These are phyloP conservation scores for Condylura cristata DNA, from an alignment of 2,113 vertebrate species.

Conservation along the genomic window DNA sequence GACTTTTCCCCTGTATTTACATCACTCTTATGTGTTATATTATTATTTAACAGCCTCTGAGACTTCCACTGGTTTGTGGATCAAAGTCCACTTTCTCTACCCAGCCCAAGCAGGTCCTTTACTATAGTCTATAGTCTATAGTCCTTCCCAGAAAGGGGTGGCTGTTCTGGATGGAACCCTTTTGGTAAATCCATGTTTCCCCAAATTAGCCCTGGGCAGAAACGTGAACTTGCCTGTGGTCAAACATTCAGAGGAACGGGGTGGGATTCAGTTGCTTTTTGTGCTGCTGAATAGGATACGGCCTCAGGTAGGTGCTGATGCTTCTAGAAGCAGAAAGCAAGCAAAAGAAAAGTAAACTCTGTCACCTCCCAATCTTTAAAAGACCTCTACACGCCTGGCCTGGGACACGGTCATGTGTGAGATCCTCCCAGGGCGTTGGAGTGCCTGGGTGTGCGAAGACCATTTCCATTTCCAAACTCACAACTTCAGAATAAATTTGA, in stretches of 20 bases:
- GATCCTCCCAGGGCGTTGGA: neutral
- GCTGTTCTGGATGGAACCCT: neutral
- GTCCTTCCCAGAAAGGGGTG: neutral
- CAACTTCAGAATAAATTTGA: conserved; percentile 30
- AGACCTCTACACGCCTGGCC: too few species aligned
- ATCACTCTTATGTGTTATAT: neutral
- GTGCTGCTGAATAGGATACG: neutral
- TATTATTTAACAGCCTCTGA: neutral
- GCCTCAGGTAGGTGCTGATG: neutral
- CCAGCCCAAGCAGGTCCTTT: neutral
- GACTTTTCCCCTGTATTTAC: neutral
- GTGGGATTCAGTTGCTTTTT: neutral
- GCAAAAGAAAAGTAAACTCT: neutral
- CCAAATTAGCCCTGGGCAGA: neutral
- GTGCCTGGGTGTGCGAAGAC: neutral
- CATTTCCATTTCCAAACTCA: neutral
- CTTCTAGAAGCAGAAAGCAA: neutral
- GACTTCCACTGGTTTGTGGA: neutral
- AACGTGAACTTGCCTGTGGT: neutral
- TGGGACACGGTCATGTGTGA: neutral
- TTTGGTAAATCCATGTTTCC: neutral
- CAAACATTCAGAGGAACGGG: neutral
- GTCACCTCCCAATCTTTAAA: neutral
- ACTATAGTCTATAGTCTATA: too few species aligned
- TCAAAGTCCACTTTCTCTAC: neutral